Evolutionary conservation across 2,797 vertebrate species (phyloP).

Genomic region (Arctocebus calabarensis): DNA sequence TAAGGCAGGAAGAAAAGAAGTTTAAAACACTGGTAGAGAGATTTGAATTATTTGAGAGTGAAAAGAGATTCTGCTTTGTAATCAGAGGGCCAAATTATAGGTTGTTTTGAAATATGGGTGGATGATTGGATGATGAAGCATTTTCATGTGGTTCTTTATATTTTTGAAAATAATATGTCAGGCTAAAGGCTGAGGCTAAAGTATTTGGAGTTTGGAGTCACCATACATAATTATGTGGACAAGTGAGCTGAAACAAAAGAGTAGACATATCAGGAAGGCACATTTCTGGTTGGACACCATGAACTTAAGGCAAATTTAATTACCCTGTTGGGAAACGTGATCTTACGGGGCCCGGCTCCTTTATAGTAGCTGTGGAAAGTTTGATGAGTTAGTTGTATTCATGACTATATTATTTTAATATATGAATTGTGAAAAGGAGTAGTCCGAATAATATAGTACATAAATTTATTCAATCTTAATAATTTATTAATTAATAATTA

Average conservation of each 20-base stretch:
- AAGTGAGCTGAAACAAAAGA: neutral
- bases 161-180: neutral
- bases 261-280: neutral
- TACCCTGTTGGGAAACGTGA: neutral
- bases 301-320: neutral
- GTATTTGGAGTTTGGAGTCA: neutral
- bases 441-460: neutral
- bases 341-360: neutral
- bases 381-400: neutral
- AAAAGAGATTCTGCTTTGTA: neutral
- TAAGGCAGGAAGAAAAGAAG: neutral
- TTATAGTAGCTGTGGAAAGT: neutral
- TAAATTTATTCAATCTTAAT: neutral
- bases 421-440: neutral
- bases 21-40: neutral
- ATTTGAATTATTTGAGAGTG: neutral
- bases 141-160: neutral
- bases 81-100: neutral
- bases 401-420: neutral
- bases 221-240: neutral
- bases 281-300: neutral
- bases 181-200: neutral
- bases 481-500: neutral
- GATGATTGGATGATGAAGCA: neutral
- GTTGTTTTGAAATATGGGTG: neutral